Evolutionary conservation across 2,113 vertebrate genomes (phyloP), one percentile per base, ranked within the genome.

Genomic region (Hippocampus abdominalis): DNA sequence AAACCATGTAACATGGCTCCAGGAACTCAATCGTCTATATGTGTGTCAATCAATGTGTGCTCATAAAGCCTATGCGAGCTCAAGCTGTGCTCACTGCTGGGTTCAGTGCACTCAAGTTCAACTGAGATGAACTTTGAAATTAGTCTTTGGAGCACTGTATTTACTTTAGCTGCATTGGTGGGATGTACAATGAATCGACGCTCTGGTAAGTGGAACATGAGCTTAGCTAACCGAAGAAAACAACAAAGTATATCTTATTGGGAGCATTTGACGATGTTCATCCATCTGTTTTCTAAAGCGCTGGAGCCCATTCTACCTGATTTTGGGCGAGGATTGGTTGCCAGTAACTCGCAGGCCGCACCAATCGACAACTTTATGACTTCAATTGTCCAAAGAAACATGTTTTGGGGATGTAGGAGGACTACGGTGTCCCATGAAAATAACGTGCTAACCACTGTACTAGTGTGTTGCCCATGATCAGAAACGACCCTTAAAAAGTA

Each of bases 41-140:
- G 62, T 44, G 62, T 44, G 62, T 64, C 62, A 64, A 64, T 64
- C 62, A 64, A 64, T 44, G 40, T 64, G 62, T 44, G 39, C 21
- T 16, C 23, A 42, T 25, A 42, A 64, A 42, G 18, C 62, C 40
- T 25, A 23, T 25, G 40, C 10, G 62, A 64, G 40, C 40, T 64
- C 62, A 44, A 25, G 62, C 62, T 64, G 62, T 42, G 39, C 13
- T 16, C 62, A 46, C 40, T 64, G 62, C 39, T 13, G 39, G 39
- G 62, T 44, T 42, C 62, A 64, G 5, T 64, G 62, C 62, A 64
- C 21, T 42, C 36, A 23, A 64, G 62, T 25, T 64, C 62, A 64
- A 44, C 62, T 60, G 15, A 60, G 57, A 60, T 60, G 57, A 60
- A 60, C 57, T 60, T 60, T 60, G 57, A 18, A 32, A 16, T 60